Conservation (phyloP, 2,113 vertebrate species). For the Gambusia holbrooki region DNA sequence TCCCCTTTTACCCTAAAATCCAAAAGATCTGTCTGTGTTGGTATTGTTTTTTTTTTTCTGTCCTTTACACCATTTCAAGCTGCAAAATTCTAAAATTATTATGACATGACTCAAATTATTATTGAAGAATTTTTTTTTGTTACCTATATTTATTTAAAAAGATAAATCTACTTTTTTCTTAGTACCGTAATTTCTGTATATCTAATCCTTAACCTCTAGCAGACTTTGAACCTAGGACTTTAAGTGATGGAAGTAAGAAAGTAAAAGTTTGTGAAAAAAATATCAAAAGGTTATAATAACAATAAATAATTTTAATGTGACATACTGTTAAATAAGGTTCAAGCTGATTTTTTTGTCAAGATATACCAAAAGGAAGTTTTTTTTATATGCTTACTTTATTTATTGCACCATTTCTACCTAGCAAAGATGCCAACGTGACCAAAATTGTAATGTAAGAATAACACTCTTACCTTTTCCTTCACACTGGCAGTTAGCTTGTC, state of each 20-base stretch:
- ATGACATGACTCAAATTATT: background rate
- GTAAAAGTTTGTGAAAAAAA: background rate
- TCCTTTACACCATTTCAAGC: background rate
- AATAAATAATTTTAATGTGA: background rate
- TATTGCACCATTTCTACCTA: no score
- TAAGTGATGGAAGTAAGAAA: background rate
- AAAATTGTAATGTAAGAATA: no score
- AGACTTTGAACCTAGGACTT: background rate
- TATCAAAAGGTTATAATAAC: background rate
- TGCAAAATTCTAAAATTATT: background rate
- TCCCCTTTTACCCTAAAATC: constrained; percentile 23
- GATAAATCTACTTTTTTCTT: background rate
- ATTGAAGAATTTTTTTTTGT: background rate
- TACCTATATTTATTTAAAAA: background rate
- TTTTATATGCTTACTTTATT: no score
- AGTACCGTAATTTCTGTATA: background rate
- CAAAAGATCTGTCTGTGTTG: constrained; percentile 5
- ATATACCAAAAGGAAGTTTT: no score
- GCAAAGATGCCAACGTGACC: no score
- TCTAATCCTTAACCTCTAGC: background rate
- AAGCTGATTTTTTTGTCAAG: background rate
- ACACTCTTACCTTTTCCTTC: no score
- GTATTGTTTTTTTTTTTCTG: background rate
- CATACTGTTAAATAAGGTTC: background rate
- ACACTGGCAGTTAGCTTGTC: no score